A percentile compares a stretch with the other conserved stretches of the same genome.
These are phyloP conservation scores for Elephas maximus DNA, from an alignment of 2,113 vertebrate species.

Conservation along the genomic window DNA sequence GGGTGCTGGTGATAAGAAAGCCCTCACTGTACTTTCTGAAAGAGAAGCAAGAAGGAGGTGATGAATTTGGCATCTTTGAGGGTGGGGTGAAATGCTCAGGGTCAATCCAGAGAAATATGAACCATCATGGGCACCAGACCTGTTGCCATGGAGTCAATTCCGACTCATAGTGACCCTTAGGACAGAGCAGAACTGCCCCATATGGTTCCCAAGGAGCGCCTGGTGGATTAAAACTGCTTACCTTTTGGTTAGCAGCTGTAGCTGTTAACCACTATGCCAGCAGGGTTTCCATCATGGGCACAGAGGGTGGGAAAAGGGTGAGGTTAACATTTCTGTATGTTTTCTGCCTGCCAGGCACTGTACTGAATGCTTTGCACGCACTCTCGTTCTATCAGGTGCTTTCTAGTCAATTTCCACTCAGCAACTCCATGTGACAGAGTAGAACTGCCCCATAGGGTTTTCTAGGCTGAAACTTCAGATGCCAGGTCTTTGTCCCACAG, in stretches of 20 bases:
- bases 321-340: not conserved
- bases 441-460: not conserved
- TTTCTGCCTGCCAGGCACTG: not conserved
- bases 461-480: not conserved
- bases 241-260: too few relatives aligned
- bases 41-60: slow-evolving; percentile 57
- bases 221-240: too few relatives aligned
- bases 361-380: not conserved
- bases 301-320: not conserved
- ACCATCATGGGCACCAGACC: not conserved
- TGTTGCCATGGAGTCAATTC: too few relatives aligned
- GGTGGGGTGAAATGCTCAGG: not conserved
- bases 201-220: too few relatives aligned
- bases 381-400: too few relatives aligned
- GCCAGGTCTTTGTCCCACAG: not conserved
- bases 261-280: too few relatives aligned
- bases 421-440: not conserved
- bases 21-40: slow-evolving; percentile 81
- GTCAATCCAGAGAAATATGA: slow-evolving; percentile 24
- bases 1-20: not conserved
- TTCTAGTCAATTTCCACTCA: not conserved
- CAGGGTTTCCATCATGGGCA: not conserved
- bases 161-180: too few relatives aligned
- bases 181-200: too few relatives aligned
- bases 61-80: not conserved